phyloP scores from a whole-genome alignment of 2,888 invertebrate species.

The Trichopoda pennipes region DNA sequence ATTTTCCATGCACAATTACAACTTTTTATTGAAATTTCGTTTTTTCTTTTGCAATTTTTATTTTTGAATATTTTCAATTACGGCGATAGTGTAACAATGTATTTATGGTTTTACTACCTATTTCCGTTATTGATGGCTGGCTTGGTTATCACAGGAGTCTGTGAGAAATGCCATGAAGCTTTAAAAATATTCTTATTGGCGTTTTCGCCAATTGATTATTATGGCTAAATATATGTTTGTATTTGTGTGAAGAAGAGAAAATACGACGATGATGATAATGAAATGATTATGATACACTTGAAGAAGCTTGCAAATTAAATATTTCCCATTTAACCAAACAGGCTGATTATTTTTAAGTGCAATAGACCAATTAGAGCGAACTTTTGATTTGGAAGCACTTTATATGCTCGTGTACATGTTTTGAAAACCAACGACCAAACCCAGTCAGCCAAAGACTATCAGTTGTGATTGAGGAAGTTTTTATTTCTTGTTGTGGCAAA shows the following conservation, averaged over 20 bases:
- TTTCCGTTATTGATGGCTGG: constrained; percentile 56
- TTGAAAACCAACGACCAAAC: background rate
- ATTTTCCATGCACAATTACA: constrained; percentile 50
- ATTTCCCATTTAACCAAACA: constrained; percentile 33
- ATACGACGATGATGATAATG: no score
- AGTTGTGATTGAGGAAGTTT: constrained; percentile 40
- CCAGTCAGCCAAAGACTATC: constrained; percentile 40
- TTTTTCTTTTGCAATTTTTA: background rate
- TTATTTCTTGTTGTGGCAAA: constrained; percentile 37
- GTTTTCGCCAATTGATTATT: constrained; percentile 25
- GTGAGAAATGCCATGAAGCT: constrained; percentile 29
- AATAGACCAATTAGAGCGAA: background rate
- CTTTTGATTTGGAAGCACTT: constrained; percentile 4
- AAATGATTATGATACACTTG: constrained; percentile 54
- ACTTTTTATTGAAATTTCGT: constrained; percentile 1
- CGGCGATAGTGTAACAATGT: constrained; percentile 58
- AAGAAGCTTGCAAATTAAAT: constrained; percentile 60
- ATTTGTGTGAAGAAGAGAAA: no score
- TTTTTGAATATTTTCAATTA: constrained; percentile 44
- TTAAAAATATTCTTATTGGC: constrained; percentile 58
- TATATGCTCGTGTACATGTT: background rate
- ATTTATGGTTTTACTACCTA: constrained; percentile 59
- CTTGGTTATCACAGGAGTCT: constrained; percentile 28
- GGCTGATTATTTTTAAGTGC: constrained; percentile 56
- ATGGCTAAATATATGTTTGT: background rate